These are phyloP conservation scores for Penaeus vannamei DNA, from an alignment of 1,140 invertebrate species.

Conservation along the genomic window DNA sequence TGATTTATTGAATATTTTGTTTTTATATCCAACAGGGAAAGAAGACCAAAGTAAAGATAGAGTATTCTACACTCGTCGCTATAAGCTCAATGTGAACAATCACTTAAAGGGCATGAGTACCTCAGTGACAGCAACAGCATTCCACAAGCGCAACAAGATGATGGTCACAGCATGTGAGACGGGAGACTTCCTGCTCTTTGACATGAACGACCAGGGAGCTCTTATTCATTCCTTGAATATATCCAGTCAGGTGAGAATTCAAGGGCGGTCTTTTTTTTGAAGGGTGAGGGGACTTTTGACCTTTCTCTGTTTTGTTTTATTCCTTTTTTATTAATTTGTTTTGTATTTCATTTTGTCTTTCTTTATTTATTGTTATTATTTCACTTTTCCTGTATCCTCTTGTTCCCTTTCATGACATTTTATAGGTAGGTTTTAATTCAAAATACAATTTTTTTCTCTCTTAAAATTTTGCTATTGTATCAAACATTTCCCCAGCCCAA, in stretches of 20 bases:
- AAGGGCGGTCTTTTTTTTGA: not conserved
- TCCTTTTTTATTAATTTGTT: no score
- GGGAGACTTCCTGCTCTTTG: slow-evolving; percentile 64
- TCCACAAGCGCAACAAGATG: slow-evolving; percentile 49
- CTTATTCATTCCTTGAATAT: slow-evolving; percentile 63
- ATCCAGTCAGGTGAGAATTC: slow-evolving; percentile 51
- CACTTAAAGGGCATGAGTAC: not conserved
- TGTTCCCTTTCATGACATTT: no score
- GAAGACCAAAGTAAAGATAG: not conserved
- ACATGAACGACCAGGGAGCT: slow-evolving; percentile 59
- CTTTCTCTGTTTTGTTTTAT: no score
- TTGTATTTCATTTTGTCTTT: no score
- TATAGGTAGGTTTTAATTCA: no score
- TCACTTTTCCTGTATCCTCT: no score
- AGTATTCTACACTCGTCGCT: slow-evolving; percentile 26
- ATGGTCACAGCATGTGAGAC: slow-evolving; percentile 60
- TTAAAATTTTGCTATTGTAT: no score
- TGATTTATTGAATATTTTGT: no score
- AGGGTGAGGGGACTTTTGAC: no score
- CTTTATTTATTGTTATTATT: no score
- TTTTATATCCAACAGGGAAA: no score
- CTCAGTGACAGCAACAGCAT: slow-evolving; percentile 53
- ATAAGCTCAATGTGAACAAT: not conserved
- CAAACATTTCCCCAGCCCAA: slow-evolving; percentile 34
- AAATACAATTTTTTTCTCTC: no score